Conservation (phyloP, 2,113 vertebrate genomes). For the Xiphias gladius region DNA sequence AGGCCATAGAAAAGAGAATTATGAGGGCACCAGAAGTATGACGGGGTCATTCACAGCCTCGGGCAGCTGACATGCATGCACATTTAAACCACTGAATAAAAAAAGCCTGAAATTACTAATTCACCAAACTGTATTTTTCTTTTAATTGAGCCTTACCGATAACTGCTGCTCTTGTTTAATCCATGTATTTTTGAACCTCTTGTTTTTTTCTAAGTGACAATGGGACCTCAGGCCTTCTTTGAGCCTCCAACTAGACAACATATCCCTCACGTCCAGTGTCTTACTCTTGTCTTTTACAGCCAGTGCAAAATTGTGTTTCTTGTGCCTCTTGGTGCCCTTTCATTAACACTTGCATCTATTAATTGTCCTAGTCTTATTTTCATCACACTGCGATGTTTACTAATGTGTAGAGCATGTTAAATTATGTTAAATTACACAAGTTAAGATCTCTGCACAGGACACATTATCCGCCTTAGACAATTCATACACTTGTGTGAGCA, state of each 20-base stretch:
- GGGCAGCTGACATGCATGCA: neutral
- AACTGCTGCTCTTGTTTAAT: slow-evolving; percentile 5
- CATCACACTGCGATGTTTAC: slow-evolving; percentile 39
- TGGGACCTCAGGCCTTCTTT: neutral
- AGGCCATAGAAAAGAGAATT: slow-evolving; percentile 13
- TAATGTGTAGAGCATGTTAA: slow-evolving; percentile 35
- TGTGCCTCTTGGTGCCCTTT: neutral
- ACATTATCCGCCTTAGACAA: slow-evolving; percentile 14
- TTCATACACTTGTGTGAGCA: slow-evolving; percentile 34
- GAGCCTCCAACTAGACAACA: neutral
- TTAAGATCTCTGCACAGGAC: slow-evolving; percentile 39
- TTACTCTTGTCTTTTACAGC: neutral
- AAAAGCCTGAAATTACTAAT: slow-evolving; percentile 7
- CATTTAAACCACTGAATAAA: neutral
- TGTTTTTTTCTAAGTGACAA: slow-evolving; percentile 1
- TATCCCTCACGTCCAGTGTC: neutral
- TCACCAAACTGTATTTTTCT: slow-evolving; percentile 20
- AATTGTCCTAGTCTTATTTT: slow-evolving; percentile 19
- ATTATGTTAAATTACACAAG: slow-evolving; percentile 37
- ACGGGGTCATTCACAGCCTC: slow-evolving; percentile 22
- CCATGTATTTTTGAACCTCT: neutral
- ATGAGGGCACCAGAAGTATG: neutral
- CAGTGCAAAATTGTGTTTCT: neutral
- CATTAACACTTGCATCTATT: slow-evolving; percentile 2
- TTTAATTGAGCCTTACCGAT: neutral